These are phyloP conservation scores for Zoanthus sociatus DNA, from an alignment of 92 coral and sea anemone species.

Conservation along the genomic window DNA sequence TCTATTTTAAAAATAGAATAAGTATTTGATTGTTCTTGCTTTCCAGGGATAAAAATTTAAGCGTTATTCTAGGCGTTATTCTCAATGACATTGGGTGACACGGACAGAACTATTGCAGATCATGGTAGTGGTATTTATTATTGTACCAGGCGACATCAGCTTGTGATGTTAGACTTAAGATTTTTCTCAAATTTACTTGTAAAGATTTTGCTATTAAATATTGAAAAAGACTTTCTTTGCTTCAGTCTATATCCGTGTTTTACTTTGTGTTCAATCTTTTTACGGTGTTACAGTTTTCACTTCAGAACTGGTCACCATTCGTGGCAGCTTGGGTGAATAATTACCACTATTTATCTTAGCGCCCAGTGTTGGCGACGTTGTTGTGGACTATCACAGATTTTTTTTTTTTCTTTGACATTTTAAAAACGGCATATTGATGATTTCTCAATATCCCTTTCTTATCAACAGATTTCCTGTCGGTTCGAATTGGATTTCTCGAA, in stretches of 20 bases:
- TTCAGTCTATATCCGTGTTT: not conserved
- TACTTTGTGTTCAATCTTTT: not conserved
- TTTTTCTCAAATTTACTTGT: not conserved
- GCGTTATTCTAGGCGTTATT: constrained; percentile 2
- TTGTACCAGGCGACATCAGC: not conserved
- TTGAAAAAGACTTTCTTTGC: not conserved
- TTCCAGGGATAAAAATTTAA: not conserved
- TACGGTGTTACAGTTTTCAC: not conserved
- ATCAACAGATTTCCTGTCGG: constrained; percentile 39
- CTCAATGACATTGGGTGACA: constrained; percentile 16
- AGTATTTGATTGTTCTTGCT: not conserved
- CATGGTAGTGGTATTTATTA: not conserved
- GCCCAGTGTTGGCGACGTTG: constrained; percentile 37
- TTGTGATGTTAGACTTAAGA: not conserved
- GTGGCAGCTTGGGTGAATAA: constrained; percentile 25
- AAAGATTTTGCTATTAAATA: not conserved
- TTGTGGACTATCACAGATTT: constrained; percentile 25
- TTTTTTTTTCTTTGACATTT: constrained; percentile 23
- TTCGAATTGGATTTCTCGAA: constrained; percentile 16
- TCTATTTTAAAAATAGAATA: not conserved
- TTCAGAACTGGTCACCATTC: not conserved
- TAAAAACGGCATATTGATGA: constrained; percentile 21
- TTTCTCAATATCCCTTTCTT: constrained; percentile 31
- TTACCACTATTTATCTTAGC: constrained; percentile 15
- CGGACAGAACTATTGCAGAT: not conserved